Conservation (phyloP, 2,888 invertebrate species). For the Sinopyrophorus schimmeli region DNA sequence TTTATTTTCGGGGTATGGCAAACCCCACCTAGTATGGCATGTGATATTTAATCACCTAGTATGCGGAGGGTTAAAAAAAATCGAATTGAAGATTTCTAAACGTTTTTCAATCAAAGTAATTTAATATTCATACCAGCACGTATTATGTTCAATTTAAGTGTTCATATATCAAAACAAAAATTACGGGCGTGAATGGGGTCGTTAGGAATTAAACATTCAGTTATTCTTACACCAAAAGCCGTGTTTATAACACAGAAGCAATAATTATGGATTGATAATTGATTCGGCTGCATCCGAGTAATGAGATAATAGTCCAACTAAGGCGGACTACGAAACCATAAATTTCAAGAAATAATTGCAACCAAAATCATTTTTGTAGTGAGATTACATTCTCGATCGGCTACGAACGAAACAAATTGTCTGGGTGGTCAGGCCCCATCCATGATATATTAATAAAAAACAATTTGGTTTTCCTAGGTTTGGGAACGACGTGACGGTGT, state of each 20-base stretch:
- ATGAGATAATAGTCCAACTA: constrained; percentile 28
- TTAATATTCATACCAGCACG: no score
- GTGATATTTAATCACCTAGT: no score
- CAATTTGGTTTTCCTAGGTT: constrained; percentile 32
- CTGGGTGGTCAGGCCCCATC: constrained; percentile 26
- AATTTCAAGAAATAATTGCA: constrained; percentile 38
- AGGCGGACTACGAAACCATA: constrained; percentile 33
- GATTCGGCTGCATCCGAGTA: constrained; percentile 32
- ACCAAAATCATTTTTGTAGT: constrained; percentile 20
- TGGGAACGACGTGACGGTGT: constrained; percentile 24
- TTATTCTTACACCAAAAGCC: constrained; percentile 13
- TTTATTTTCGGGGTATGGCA: no score
- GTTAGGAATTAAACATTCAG: constrained; percentile 18
- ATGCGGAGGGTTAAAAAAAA: no score
- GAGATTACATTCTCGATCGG: constrained; percentile 10
- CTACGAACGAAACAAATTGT: constrained; percentile 18
- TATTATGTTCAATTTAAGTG: no score
- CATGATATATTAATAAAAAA: constrained; percentile 37
- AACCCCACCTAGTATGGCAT: no score
- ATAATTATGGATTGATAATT: constrained; percentile 29
- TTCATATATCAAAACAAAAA: no score
- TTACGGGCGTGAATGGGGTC: no score
- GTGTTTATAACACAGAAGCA: constrained; percentile 25
- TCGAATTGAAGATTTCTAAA: no score
- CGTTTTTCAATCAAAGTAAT: no score